Evolutionary conservation across 2,888 invertebrate genomes (phyloP).

Genomic region (Nomada goodeniana): DNA sequence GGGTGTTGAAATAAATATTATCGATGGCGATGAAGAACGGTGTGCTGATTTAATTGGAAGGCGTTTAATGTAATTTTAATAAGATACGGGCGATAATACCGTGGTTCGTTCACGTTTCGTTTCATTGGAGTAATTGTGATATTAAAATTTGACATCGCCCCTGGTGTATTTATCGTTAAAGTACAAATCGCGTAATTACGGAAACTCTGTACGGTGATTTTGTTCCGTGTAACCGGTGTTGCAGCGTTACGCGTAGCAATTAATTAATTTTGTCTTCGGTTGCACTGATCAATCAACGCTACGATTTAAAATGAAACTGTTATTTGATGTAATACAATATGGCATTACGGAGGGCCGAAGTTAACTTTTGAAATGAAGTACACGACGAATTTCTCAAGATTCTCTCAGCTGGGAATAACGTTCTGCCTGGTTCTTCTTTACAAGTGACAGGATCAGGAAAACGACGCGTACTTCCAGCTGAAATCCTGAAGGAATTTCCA

Average conservation of each 20-base stretch:
- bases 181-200: no score
- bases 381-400: neutral
- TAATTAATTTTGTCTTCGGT: neutral
- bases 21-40: neutral
- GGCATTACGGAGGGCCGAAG: no score
- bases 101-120: no score
- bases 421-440: neutral
- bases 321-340: neutral
- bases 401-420: neutral
- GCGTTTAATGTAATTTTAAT: no score
- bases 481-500: conserved; percentile 37
- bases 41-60: neutral
- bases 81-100: no score
- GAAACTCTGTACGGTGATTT: no score
- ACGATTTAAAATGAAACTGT: neutral
- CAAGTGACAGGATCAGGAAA: neutral
- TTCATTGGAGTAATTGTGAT: no score
- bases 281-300: neutral
- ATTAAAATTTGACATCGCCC: no score
- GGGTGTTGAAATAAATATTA: neutral
- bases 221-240: no score
- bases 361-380: neutral
- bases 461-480: neutral
- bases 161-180: no score
- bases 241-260: no score